These are phyloP conservation scores for Barbus barbus DNA, from an alignment of 2,113 vertebrate genomes.

Conservation along the genomic window DNA sequence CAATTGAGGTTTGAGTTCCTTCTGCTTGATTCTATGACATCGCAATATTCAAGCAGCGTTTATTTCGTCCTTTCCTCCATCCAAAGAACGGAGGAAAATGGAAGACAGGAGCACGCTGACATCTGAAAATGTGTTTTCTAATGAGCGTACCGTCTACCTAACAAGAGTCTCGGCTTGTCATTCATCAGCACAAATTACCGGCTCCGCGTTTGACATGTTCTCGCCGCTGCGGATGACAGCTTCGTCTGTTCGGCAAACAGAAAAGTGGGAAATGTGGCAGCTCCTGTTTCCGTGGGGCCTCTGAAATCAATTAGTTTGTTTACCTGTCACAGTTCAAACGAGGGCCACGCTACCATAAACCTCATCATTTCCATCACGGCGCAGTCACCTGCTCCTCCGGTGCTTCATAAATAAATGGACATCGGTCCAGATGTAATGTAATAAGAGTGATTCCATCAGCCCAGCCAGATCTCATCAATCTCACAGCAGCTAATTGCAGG, in stretches of 20 bases:
- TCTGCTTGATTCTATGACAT: conserved; percentile 77
- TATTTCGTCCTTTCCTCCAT: conserved; percentile 72
- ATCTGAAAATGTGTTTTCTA: conserved; percentile 80
- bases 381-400: conserved; percentile 66
- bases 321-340: conserved; percentile 76
- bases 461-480: conserved; percentile 53
- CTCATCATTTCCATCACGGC: conserved; percentile 70
- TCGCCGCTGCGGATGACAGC: conserved; percentile 71
- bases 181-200: conserved; percentile 80
- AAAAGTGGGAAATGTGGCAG: conserved; percentile 61
- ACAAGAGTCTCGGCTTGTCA: conserved; percentile 78
- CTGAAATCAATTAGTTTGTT: conserved; percentile 79
- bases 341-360: conserved; percentile 60
- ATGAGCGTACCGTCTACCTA: conserved; percentile 76
- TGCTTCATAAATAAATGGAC: conserved; percentile 70
- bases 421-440: conserved; percentile 61
- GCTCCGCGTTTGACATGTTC: conserved; percentile 74
- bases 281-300: conserved; percentile 64
- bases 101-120: conserved; percentile 70
- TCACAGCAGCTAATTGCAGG: conserved; percentile 54
- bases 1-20: conserved; percentile 81
- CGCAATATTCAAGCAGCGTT: conserved; percentile 76
- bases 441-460: conserved; percentile 36
- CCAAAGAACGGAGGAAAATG: conserved; percentile 20
- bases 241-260: conserved; percentile 75